These are phyloP conservation scores for Oxycera nigricornis DNA, from an alignment of 2,888 invertebrate species.

Conservation along the genomic window DNA sequence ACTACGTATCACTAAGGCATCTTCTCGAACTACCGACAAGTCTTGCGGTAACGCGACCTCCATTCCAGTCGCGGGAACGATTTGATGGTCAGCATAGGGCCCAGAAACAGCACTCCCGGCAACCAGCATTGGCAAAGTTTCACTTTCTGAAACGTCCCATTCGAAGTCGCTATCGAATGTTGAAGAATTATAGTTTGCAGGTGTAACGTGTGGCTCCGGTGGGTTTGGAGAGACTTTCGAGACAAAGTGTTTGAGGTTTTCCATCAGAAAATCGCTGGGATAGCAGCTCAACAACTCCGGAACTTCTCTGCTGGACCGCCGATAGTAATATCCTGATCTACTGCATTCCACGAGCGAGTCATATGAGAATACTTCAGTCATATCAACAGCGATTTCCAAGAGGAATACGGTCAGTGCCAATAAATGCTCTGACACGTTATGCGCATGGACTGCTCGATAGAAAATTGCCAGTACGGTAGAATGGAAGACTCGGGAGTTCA, in stretches of 20 bases:
- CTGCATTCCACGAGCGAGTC: slow-evolving; percentile 51
- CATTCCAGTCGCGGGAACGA: slow-evolving; percentile 55
- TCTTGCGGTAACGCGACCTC: slow-evolving; percentile 63
- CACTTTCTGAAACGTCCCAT: slow-evolving; percentile 75
- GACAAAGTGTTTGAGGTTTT: slow-evolving; percentile 77
- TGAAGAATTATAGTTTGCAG: slow-evolving; percentile 64
- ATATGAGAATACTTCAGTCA: slow-evolving; percentile 56
- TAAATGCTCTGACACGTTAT: slow-evolving; percentile 83
- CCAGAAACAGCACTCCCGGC: slow-evolving; percentile 51
- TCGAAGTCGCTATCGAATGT: slow-evolving; percentile 79
- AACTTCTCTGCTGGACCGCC: slow-evolving; percentile 56
- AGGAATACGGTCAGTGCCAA: slow-evolving; percentile 86
- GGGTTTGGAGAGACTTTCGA: slow-evolving; percentile 67
- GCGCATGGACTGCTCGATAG: slow-evolving; percentile 80
- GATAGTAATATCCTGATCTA: slow-evolving; percentile 48
- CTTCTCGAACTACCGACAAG: slow-evolving; percentile 61
- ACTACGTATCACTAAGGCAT: slow-evolving; percentile 57
- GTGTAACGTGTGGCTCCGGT: slow-evolving; percentile 66
- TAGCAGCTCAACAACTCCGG: slow-evolving; percentile 69
- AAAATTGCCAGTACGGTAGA: slow-evolving; percentile 77
- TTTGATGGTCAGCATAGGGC: slow-evolving; percentile 49
- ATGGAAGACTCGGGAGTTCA: slow-evolving; percentile 60
- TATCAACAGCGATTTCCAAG: slow-evolving; percentile 79
- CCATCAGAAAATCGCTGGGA: slow-evolving; percentile 75
- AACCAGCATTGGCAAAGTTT: slow-evolving; percentile 62